Evolutionary conservation across 1,140 invertebrate genomes (phyloP), one percentile per base, ranked within the genome.

Genomic region (Grapholita molesta): DNA sequence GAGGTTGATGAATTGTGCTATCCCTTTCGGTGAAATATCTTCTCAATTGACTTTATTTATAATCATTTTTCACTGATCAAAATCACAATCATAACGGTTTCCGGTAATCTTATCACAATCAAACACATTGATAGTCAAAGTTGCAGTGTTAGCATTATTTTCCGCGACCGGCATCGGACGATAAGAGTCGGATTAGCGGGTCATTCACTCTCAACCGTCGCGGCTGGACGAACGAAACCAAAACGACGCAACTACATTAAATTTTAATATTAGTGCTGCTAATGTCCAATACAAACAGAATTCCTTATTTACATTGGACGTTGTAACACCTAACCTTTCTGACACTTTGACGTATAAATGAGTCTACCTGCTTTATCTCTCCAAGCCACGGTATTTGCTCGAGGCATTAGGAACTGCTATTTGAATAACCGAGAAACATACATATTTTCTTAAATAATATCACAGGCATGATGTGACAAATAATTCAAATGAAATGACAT

Each of bases 121-220:
- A 42, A 42, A 42, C 33, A 12, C 11, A 12, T 42, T 42, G n/a
- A 42, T 6, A 42, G 9, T 11, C 15, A 42, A 42, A 42, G n/a
- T 15, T 15, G 15, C 38, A 42, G 73, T 69, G 73, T 70, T 70
- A 18, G 30, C 23, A 70, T 23, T 38, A 42, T 30, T 76, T 79
- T 79, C 72, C 77, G 72, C 72, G 64, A 74, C 32, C 48, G 74
- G 64, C 70, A 53, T 24, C 65, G 70, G 11, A 76, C 77, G 77
- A 80, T 83, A 81, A 79, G 70, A 70, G n/a, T 18, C 68, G 68
- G 68, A 69, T 74, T 78, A 71, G 23, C 53, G 69, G 74, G 73
- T 79, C 75, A 73, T 77, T 80, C 70, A 74, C 76, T 75, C 70
- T n/a, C 2, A 57, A 48, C 33, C 23, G 35, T 66, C 61, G 35